A percentile compares a stretch with the other conserved stretches of the same genome.
phyloP scores from a whole-genome alignment of 2,888 invertebrate species.

The Yponomeuta cagnagella region DNA sequence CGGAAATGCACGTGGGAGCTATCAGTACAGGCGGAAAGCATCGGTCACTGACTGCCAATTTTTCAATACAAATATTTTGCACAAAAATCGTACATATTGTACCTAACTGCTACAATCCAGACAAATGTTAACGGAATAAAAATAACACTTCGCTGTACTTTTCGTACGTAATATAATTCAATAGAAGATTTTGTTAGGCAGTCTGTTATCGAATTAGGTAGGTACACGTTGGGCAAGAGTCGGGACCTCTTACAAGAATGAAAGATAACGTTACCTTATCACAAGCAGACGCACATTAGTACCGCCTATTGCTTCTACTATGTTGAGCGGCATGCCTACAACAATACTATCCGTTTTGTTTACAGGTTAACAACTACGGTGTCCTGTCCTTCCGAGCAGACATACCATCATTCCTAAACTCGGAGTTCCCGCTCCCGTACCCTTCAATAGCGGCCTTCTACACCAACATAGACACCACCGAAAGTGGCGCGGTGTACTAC shows the following conservation, averaged over 20 bases:
- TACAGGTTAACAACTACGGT: slow-evolving; percentile 93
- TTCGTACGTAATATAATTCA: background rate
- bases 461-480: slow-evolving; percentile 90
- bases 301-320: background rate
- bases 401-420: slow-evolving; percentile 89
- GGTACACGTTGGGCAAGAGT: slow-evolving; percentile 34
- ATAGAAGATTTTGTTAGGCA: slow-evolving; percentile 24
- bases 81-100: background rate
- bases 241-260: slow-evolving; percentile 33
- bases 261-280: slow-evolving; percentile 14
- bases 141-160: background rate
- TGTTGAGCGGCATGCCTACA: background rate
- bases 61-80: slow-evolving; percentile 17
- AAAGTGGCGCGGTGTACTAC: slow-evolving; percentile 83
- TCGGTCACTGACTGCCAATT: slow-evolving; percentile 43
- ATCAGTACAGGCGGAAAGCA: slow-evolving; percentile 24
- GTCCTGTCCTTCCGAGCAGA: slow-evolving; percentile 92
- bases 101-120: background rate
- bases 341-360: slow-evolving; percentile 21
- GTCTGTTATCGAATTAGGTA: slow-evolving; percentile 28
- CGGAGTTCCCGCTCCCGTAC: slow-evolving; percentile 92
- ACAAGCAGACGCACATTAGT: slow-evolving; percentile 7
- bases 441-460: slow-evolving; percentile 94
- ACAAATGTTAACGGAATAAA: too few species aligned
- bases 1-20: slow-evolving; percentile 44